Base-by-base conservation (phyloP, 2,797 vertebrate species). In the Hemibagrus guttatus region DNA sequence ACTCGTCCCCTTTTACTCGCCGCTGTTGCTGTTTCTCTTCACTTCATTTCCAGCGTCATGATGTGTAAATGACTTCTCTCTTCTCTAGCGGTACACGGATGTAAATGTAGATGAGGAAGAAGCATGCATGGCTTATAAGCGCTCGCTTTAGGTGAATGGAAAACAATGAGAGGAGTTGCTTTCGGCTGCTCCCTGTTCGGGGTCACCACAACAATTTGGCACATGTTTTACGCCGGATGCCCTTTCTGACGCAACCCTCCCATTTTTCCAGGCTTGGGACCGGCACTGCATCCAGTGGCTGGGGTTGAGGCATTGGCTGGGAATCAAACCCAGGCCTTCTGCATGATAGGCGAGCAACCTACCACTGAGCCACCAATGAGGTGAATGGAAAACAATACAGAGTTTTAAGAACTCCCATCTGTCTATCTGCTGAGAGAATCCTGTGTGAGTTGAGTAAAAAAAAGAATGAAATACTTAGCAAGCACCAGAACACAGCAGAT, bases 361-460 rank as follows among this genome's bases (percentile, higher is more conserved):
- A n/a, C n/a, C n/a, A n/a, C n/a, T n/a, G n/a, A n/a, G n/a, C n/a
- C n/a, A n/a, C n/a, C n/a, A n/a, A n/a, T n/a, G n/a, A n/a, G 7
- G 9, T 39, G 84, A 68, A 90, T 58, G 56, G 66, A 63, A 78
- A 84, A 84, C 81, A 72, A 82, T 79, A 80, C 13, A 12, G 63
- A 68, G 26, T 83, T 69, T 69, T 75, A 88, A 72, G 79, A 79
- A 35, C 14, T 42, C 52, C 84, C 74, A 56, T 83, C 26, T 66
- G 14, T 31, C 56, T 66, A 35, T 19, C 42, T 79, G 31, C 61
- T 78, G 54, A 39, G 81, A 68, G 69, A n/a, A 81, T 85, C 71
- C 42, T n/a, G 39, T 46, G 39, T n/a, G 23, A 17, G 72, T n/a
- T 52, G 12, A 16, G 28, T 16, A 28, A 8, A 63, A n/a, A 63